These are phyloP conservation scores for Nezara viridula DNA, from an alignment of 2,888 invertebrate genomes.

Conservation along the genomic window DNA sequence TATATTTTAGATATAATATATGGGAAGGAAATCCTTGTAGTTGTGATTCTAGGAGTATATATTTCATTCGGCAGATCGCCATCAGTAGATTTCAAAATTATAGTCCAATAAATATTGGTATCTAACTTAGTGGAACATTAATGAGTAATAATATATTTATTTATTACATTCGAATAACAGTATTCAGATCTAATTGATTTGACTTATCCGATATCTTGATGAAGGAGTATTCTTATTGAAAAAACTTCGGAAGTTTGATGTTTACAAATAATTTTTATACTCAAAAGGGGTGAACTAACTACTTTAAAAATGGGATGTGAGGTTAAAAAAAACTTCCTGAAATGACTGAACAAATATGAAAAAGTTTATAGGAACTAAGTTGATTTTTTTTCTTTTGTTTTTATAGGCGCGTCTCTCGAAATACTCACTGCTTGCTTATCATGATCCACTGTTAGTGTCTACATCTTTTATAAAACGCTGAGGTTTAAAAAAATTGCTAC, in stretches of 20 bases:
- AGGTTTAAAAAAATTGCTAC: too few relatives aligned
- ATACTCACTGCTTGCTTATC: too few relatives aligned
- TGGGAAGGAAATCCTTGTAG: constrained; percentile 9
- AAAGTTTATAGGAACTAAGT: too few relatives aligned
- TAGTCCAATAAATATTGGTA: background rate
- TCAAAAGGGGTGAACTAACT: too few relatives aligned
- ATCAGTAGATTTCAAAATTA: constrained; percentile 16
- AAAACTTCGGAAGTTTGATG: background rate
- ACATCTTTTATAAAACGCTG: too few relatives aligned
- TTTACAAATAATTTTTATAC: background rate
- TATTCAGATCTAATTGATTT: background rate
- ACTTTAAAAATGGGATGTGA: too few relatives aligned
- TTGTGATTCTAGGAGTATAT: constrained; percentile 1
- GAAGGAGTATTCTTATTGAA: background rate
- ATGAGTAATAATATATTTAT: background rate
- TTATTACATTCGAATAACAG: background rate
- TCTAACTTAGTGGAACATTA: background rate
- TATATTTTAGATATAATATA: constrained; percentile 45
- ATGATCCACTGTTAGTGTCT: too few relatives aligned
- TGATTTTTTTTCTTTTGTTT: too few relatives aligned
- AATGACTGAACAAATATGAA: too few relatives aligned
- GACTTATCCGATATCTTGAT: background rate
- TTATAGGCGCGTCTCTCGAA: too few relatives aligned
- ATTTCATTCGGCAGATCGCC: constrained; percentile 32
- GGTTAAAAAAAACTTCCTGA: too few relatives aligned